Base-by-base conservation (phyloP, 1,140 invertebrate genomes). In the Cyclargus thomasi region DNA sequence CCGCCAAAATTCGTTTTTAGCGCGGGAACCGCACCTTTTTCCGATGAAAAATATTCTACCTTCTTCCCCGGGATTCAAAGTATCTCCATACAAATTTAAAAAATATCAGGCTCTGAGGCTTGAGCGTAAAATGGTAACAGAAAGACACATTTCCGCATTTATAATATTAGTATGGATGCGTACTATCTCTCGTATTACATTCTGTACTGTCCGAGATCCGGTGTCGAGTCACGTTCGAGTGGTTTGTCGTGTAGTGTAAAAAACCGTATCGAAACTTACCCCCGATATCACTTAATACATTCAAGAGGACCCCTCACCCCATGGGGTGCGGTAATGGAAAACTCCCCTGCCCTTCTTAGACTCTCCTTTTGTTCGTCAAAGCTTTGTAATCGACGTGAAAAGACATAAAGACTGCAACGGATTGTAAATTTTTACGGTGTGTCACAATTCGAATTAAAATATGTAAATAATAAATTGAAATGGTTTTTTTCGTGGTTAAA, bases 251-350 rank as follows among this genome's bases (percentile, higher is more conserved):
- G 7, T 16, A 4, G 39, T 29, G 39, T 14, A 47, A 47, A 47
- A 47, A 47, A 47, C 39, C 39, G 39, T 16, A 47, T 47, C 39
- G 4, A 47, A 47, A 47, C 10, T 11, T 47, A 47, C 73, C 69
- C 69, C 67, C 67, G 65, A 73, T 74, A 77, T 71, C 70, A 74
- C 75, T 74, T 74, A 70, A 76, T 76, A 74, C 71, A 77, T 74
- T 74, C 67, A 68, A 64, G 67, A 39, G 29, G 53, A 62, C 59
- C 64, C 63, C 62, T 64, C 55, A 62, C 53, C 53, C 53, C 53
- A 29, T 65, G 47, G 21, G 67, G 67, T 23, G 29, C 63, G 68
- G 63, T 69, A 69, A 69, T 65, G 64, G 68, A 69, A 65, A 69
- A 63, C 35, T 63, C 63, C 53, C 59, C 21, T 2, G 2, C 57